Percentiles rank a stretch among this genome's conserved stretches.
Conservation (phyloP, 2,888 invertebrate genomes). For the Sussaba pulchella region DNA sequence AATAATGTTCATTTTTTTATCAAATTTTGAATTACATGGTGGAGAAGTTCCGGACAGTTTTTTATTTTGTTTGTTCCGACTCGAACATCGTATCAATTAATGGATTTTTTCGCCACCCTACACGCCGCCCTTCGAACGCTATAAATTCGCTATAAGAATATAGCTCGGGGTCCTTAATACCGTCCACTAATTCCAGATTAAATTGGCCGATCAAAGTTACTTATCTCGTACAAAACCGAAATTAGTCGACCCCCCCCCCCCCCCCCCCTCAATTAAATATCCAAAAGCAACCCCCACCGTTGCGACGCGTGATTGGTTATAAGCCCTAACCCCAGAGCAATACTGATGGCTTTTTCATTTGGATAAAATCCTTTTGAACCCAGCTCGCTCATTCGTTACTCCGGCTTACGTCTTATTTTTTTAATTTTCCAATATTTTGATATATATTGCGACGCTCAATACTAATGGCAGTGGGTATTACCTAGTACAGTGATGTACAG, state of each 20-base stretch:
- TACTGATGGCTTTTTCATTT: constrained; percentile 63
- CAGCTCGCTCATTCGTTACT: constrained; percentile 49
- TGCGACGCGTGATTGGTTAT: constrained; percentile 6
- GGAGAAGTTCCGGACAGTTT: too few species aligned
- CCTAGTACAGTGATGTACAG: background rate
- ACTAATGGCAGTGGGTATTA: constrained; percentile 61
- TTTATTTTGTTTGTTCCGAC: too few species aligned
- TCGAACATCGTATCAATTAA: too few species aligned
- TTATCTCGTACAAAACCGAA: too few species aligned
- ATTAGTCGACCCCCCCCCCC: too few species aligned
- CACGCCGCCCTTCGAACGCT: too few species aligned
- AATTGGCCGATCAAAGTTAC: too few species aligned
- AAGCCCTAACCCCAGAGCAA: constrained; percentile 47
- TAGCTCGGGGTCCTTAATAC: too few species aligned
- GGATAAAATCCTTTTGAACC: constrained; percentile 63
- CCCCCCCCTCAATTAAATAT: constrained; percentile 26
- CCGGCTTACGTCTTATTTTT: constrained; percentile 10
- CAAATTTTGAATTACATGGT: too few species aligned
- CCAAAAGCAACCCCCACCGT: constrained; percentile 52
- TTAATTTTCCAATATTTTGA: background rate
- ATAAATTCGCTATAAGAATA: too few species aligned
- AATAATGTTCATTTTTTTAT: background rate
- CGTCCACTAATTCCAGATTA: too few species aligned
- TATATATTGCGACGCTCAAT: constrained; percentile 54
- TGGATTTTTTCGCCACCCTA: too few species aligned